Base-by-base conservation (phyloP, 1,140 invertebrate species). In the Palaemon carinicauda region DNA sequence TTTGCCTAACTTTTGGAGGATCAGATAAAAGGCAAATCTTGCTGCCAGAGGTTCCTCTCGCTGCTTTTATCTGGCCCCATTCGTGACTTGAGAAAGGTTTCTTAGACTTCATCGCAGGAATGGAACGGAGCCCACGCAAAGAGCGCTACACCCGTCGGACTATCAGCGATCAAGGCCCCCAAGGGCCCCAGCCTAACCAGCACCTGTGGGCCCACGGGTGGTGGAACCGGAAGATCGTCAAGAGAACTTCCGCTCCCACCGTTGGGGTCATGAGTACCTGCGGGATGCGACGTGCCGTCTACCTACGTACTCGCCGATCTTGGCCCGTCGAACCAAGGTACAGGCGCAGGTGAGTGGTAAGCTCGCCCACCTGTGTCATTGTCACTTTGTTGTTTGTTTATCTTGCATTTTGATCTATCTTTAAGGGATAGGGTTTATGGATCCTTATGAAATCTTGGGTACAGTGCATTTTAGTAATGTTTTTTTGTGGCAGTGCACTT, bases 121-220 rank as follows among this genome's bases (percentile, higher is more conserved):
- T 86, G 77, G 84, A 86, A 9, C 77, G 84, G 1, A 80, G 77
- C 33, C 84, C 84, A 0, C 75, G 84, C 1, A 41, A 69, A 12
- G 84, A 86, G n/a, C 65, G 77, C 51, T 86, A 86, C 84, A 80
- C 56, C 29, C 77, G 84, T 4, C 84, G 84, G 19, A 86, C 84
- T 24, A 86, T 86, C 77, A 86, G 84, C 65, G 84, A 86, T 31
- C 84, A 86, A 51, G 84, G 83, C 14, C 83, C 83, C 1, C 80
- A 82, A 41, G 79, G 27, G 5, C 24, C 79, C 1, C 82, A 84
- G 53, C 24, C 79, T 17, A 54, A 75, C 53, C 84, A 86, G 65
- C 84, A 86, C 51, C 84, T 86, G 27, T 86, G 84, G 84, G 84
- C 84, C 29, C 84, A 86, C 52, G 84, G 84, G 15, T 86, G 84